Conservation (phyloP, 2,797 vertebrate genomes). For the Brachyrhaphis roseni region DNA sequence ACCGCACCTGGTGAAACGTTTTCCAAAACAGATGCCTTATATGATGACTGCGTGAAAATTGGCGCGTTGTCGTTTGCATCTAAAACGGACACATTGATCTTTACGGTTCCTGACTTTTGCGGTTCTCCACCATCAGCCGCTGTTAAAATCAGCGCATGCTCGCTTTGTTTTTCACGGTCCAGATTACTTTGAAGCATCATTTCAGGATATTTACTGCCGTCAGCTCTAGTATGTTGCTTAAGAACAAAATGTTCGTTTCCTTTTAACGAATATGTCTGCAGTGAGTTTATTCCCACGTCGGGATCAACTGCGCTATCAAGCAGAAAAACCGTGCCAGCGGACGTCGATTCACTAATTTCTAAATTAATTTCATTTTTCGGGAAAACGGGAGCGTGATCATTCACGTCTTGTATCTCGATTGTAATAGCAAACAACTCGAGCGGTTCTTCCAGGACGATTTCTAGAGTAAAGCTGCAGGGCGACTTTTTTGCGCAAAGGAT, state of each 20-base stretch:
- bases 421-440: slow-evolving; percentile 73
- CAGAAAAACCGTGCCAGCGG: slow-evolving; percentile 66
- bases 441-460: slow-evolving; percentile 76
- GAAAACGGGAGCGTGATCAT: slow-evolving; percentile 77
- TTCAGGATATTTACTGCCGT: slow-evolving; percentile 72
- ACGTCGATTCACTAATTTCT: slow-evolving; percentile 71
- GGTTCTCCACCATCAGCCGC: slow-evolving; percentile 72
- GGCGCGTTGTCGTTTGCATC: slow-evolving; percentile 74
- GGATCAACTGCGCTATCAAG: slow-evolving; percentile 76
- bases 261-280: slow-evolving; percentile 75
- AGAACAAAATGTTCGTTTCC: slow-evolving; percentile 71
- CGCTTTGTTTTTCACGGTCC: slow-evolving; percentile 68
- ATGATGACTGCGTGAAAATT: slow-evolving; percentile 52
- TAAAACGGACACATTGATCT: slow-evolving; percentile 63
- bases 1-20: slow-evolving; percentile 41
- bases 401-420: slow-evolving; percentile 75
- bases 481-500: slow-evolving; percentile 76
- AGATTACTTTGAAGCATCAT: slow-evolving; percentile 68
- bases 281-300: slow-evolving; percentile 73
- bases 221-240: slow-evolving; percentile 55
- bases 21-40: slow-evolving; percentile 63
- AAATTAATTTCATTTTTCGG: slow-evolving; percentile 65
- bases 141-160: slow-evolving; percentile 59
- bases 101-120: slow-evolving; percentile 66
- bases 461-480: slow-evolving; percentile 72